Base-by-base conservation (phyloP, 2,113 vertebrate genomes). In the Semnornis frantzii region DNA sequence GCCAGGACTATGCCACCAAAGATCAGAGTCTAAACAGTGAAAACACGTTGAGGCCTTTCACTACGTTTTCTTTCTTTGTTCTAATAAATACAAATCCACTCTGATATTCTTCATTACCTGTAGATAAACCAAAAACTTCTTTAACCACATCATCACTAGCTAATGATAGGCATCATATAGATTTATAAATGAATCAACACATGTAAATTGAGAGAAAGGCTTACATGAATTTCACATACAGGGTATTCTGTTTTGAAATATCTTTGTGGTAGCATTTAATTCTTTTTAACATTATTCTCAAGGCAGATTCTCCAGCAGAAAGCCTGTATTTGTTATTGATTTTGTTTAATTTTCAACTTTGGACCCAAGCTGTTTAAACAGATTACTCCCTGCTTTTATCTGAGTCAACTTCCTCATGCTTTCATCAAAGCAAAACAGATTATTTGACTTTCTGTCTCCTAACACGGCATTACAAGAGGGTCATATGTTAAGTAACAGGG, bases 301-400 rank as follows among this genome's bases (percentile, higher is more conserved):
- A 87, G 54, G 44, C 28, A 87, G 39, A 73, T 85, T 94, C 52
- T 71, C 33, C 28, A 92, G 55, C 70, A 85, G 42, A 42, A 69
- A 46, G 19, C 33, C 37, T 84, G 8, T 63, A 63, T 85, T 80
- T 90, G 50, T 89, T 94, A 74, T 44, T 91, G 91, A 92, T 96
- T 95, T 94, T 89, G 76, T 80, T 97, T 94, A 71, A 82, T 95
- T 96, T 92, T 96, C 84, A 80, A 89, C 91, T 95, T 97, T 63
- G 88, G 59, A 84, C 82, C 63, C 79, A 93, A 95, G 79, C 94
- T 96, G 86, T 95, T 97, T 95, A 97, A 96, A 96, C 90, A 96
- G 94, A 94, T 96, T 96, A 86, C 70, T 92, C 70, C 34, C 58
- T 82, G 63, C 70, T 94, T 96, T 94, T 91, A 86, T 93, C 90